Percentiles rank a stretch among this genome's conserved stretches.
phyloP scores from a whole-genome alignment of 2,888 invertebrate species.

The Girardia tigrina region DNA sequence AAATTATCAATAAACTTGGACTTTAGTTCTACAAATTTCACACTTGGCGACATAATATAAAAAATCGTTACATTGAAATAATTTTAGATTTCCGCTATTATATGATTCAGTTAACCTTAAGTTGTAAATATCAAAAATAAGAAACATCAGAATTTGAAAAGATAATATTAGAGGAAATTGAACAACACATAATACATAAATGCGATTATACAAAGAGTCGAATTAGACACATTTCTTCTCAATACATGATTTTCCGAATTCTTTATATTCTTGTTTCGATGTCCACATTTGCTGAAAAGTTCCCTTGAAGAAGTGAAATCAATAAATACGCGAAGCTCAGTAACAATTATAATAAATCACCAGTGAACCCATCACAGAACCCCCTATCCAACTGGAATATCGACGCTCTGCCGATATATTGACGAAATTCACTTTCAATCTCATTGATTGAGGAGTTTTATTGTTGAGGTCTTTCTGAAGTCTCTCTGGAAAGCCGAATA shows the following conservation, averaged over 20 bases:
- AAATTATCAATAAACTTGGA: too few relatives aligned
- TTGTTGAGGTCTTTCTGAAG: slow-evolving; percentile 70
- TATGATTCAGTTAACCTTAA: too few relatives aligned
- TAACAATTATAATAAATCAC: slow-evolving; percentile 41
- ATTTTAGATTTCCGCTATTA: too few relatives aligned
- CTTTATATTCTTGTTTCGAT: slow-evolving; percentile 94
- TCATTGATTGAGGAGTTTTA: slow-evolving; percentile 76
- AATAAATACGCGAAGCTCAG: slow-evolving; percentile 29
- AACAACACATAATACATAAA: neutral
- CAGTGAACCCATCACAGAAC: slow-evolving; percentile 89
- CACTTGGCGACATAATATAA: too few relatives aligned
- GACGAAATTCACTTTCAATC: slow-evolving; percentile 65
- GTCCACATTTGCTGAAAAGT: slow-evolving; percentile 99
- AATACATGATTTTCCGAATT: slow-evolving; percentile 85
- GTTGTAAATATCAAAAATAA: too few relatives aligned
- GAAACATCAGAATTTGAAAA: too few relatives aligned
- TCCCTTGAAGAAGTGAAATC: slow-evolving; percentile 55
- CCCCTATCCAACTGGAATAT: slow-evolving; percentile 95
- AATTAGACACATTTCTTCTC: slow-evolving; percentile 63
- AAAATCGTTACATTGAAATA: too few relatives aligned
- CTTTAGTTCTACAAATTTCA: too few relatives aligned
- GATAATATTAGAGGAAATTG: too few relatives aligned
- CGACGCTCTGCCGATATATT: slow-evolving; percentile 61
- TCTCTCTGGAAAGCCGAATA: slow-evolving; percentile 83
- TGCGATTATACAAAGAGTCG: neutral